Percentiles rank a stretch among this genome's conserved stretches.
Evolutionary conservation across 2,888 invertebrate species (phyloP).

Genomic region (Pecten maximus): DNA sequence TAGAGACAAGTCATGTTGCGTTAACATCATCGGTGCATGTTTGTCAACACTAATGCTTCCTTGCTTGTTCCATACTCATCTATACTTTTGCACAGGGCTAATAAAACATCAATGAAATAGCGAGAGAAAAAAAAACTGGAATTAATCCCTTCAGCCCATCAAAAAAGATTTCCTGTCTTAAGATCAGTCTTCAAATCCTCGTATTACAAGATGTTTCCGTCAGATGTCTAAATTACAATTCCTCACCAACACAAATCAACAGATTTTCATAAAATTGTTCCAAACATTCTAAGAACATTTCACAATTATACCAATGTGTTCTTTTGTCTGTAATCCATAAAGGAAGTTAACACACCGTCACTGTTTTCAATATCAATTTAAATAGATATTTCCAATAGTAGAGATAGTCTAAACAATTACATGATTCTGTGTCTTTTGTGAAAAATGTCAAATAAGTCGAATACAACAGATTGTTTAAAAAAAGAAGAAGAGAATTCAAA

Average conservation of each 20-base stretch:
- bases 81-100: conserved; percentile 11
- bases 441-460: background rate
- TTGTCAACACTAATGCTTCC: background rate
- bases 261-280: background rate
- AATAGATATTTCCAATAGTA: background rate
- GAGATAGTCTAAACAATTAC: background rate
- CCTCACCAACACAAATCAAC: background rate
- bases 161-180: conserved; percentile 2
- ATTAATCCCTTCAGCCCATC: conserved; percentile 30
- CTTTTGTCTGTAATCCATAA: background rate
- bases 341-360: background rate
- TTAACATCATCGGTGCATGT: background rate
- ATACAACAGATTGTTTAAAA: background rate
- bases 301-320: background rate
- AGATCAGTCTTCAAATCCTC: background rate
- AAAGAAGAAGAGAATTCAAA: background rate
- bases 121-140: background rate
- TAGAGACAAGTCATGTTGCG: background rate
- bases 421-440: background rate
- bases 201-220: background rate
- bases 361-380: background rate
- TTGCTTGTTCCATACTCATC: background rate
- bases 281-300: background rate
- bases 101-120: conserved; percentile 22
- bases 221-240: conserved; percentile 9